These are phyloP conservation scores for Liasis olivaceus DNA, from an alignment of 2,797 vertebrate species.

Conservation along the genomic window DNA sequence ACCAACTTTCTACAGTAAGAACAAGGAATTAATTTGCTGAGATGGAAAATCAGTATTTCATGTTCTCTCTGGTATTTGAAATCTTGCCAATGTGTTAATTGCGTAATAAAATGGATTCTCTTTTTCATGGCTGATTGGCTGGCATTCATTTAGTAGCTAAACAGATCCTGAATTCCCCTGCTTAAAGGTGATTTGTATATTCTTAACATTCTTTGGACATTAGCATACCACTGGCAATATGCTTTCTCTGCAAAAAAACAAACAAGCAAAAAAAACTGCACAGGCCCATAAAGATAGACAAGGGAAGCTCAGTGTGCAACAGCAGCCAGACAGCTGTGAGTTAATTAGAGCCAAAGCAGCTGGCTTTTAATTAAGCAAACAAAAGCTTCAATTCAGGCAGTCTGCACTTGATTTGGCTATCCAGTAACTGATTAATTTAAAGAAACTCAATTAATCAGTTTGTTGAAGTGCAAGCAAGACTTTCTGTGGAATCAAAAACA, in stretches of 20 bases:
- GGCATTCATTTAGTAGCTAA: conserved; percentile 21
- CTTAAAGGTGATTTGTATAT: conserved; percentile 28
- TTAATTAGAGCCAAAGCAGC: conserved; percentile 69
- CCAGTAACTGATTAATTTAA: conserved; percentile 63
- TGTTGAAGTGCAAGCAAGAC: conserved; percentile 56
- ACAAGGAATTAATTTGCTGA: neutral
- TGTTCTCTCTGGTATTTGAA: neutral
- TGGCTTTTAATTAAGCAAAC: conserved; percentile 70
- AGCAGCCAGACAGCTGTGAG: conserved; percentile 69
- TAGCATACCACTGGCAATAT: conserved; percentile 53
- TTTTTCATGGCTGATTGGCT: neutral
- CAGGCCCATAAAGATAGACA: conserved; percentile 47
- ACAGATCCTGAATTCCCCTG: neutral
- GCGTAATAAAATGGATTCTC: neutral
- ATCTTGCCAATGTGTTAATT: neutral
- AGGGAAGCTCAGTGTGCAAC: conserved; percentile 61
- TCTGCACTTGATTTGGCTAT: conserved; percentile 68
- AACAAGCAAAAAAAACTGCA: neutral
- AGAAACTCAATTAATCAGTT: conserved; percentile 67
- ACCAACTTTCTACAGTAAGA: neutral
- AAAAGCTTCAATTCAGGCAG: conserved; percentile 64
- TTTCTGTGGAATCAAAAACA: conserved; percentile 46
- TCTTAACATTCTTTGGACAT: conserved; percentile 58
- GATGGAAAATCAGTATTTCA: conserved; percentile 2
- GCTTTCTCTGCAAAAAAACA: conserved; percentile 52